These are phyloP conservation scores for Tetragonisca angustula DNA, from an alignment of 2,888 invertebrate genomes.

Conservation along the genomic window DNA sequence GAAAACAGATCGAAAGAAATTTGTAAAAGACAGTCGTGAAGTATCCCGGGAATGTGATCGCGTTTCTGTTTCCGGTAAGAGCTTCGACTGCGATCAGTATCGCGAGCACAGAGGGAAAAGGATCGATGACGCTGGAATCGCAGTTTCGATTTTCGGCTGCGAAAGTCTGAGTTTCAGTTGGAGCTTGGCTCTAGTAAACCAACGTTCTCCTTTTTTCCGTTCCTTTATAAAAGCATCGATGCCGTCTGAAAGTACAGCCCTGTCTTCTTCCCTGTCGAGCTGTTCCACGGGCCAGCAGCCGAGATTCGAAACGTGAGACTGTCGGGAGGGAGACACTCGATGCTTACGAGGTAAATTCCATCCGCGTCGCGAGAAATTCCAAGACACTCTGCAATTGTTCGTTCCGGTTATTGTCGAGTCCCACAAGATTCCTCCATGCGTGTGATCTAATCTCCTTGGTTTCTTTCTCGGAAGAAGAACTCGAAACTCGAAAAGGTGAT, in stretches of 20 bases:
- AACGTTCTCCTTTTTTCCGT: constrained; percentile 5
- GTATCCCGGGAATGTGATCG: neutral
- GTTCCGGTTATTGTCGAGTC: neutral
- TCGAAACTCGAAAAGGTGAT: neutral
- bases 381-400: constrained; percentile 15
- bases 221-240: constrained; percentile 46
- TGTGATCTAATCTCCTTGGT: neutral
- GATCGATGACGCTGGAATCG: constrained; percentile 25
- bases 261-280: constrained; percentile 57
- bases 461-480: neutral
- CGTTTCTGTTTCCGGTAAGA: neutral
- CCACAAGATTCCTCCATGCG: neutral
- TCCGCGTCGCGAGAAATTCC: constrained; percentile 21
- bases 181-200: constrained; percentile 26
- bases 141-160: constrained; percentile 1
- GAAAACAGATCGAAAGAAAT: neutral
- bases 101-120: neutral
- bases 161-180: constrained; percentile 15
- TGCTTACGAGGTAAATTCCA: constrained; percentile 47
- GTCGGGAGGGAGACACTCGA: constrained; percentile 21
- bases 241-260: constrained; percentile 33
- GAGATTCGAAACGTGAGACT: constrained; percentile 54
- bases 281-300: constrained; percentile 24
- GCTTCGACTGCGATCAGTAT: neutral
- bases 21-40: neutral